A percentile compares a stretch with the other conserved stretches of the same genome.
phyloP scores from a whole-genome alignment of 2,113 vertebrate genomes.

The Eublepharis macularius region DNA sequence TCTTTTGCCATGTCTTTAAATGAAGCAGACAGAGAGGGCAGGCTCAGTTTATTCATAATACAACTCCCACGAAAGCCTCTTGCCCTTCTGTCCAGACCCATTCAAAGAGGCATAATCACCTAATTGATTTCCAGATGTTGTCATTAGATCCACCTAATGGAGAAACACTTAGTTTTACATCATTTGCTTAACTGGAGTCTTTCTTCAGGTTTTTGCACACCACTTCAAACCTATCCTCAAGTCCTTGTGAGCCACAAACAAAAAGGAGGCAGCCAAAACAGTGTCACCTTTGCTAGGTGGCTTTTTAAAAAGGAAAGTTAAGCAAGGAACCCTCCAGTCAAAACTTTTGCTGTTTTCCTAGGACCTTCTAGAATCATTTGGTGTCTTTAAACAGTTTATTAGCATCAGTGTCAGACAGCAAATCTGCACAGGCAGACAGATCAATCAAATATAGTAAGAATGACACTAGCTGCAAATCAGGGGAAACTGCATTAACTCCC shows the following conservation, averaged over 20 bases:
- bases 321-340: not conserved
- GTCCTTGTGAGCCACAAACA: not conserved
- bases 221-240: slow-evolving; percentile 2
- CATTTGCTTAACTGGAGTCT: slow-evolving; percentile 9
- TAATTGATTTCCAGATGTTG: not conserved
- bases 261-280: not conserved
- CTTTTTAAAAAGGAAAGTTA: not conserved
- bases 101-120: slow-evolving; percentile 13
- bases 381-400: slow-evolving; percentile 67
- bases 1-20: not conserved
- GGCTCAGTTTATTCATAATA: not conserved
- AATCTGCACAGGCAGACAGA: slow-evolving; percentile 63
- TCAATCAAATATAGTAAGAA: slow-evolving; percentile 62
- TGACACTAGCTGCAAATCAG: slow-evolving; percentile 64
- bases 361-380: slow-evolving; percentile 47
- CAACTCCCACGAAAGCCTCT: not conserved
- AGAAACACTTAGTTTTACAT: slow-evolving; percentile 21
- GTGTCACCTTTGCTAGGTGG: not conserved
- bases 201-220: slow-evolving; percentile 20
- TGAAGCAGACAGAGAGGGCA: not conserved
- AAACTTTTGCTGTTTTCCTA: slow-evolving; percentile 23
- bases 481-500: slow-evolving; percentile 62
- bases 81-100: slow-evolving; percentile 13
- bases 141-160: slow-evolving; percentile 15
- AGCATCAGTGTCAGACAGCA: slow-evolving; percentile 63